Conservation (phyloP, 2,888 invertebrate genomes). For the Laspeyria flexula region DNA sequence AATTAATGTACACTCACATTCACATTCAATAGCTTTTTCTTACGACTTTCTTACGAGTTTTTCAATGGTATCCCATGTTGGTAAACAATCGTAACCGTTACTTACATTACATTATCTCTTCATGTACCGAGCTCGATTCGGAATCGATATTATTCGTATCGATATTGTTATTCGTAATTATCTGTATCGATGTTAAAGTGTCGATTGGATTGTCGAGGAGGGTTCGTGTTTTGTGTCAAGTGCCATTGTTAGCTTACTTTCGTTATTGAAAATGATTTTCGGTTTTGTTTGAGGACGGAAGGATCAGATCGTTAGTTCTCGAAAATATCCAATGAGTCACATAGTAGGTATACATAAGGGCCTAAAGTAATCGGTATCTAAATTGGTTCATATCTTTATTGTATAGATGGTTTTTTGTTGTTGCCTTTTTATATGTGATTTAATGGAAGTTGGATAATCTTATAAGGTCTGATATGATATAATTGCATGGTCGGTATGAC, state of each 20-base stretch:
- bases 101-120: constrained; percentile 6
- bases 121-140: neutral
- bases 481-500: no score
- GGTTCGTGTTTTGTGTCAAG: constrained; percentile 32
- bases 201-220: constrained; percentile 9
- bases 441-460: no score
- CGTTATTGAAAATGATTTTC: constrained; percentile 21
- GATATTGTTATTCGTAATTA: constrained; percentile 25
- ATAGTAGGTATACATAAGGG: no score
- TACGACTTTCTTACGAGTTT: constrained; percentile 16
- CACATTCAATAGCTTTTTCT: constrained; percentile 42
- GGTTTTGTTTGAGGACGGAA: neutral
- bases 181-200: constrained; percentile 14
- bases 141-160: constrained; percentile 12
- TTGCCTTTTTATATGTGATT: no score
- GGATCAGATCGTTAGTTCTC: neutral
- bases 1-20: constrained; percentile 47
- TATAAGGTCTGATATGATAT: no score
- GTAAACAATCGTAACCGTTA: constrained; percentile 31
- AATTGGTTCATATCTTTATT: no score
- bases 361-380: no score
- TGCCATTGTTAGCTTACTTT: constrained; percentile 29
- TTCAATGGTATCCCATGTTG: constrained; percentile 25
- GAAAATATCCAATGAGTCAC: neutral
- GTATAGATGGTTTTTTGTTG: no score